Evolutionary conservation across 2,113 vertebrate species (phyloP).

Genomic region (western clawed frog (Xenopus tropicalis)): UCB_Xtro_10.0 CM004446.2:140587501-140588000

Average conservation of each 20-base stretch:
- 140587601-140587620: background rate
- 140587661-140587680: constrained; percentile 11
- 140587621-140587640: constrained; percentile 21
- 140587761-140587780: constrained; percentile 51
- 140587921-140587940: constrained; percentile 69
- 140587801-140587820: constrained; percentile 69
- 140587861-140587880: constrained; percentile 66
- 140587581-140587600: background rate
- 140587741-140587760: background rate
- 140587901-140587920: constrained; percentile 65
- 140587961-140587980: constrained; percentile 10
- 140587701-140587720: background rate
- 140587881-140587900: constrained; percentile 66
- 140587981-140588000: background rate
- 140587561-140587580: background rate
- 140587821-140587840: constrained; percentile 68
- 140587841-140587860: constrained; percentile 61
- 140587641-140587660: constrained; percentile 15
- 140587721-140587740: background rate
- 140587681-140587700: constrained; percentile 22
- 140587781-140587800: constrained; percentile 62
- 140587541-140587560: background rate
- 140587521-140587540: background rate
- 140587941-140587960: constrained; percentile 70
- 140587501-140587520: background rate